A percentile compares a stretch with the other conserved stretches of the same genome.
Conservation (phyloP, 2,888 invertebrate species). For the Leistus spinibarbis region DNA sequence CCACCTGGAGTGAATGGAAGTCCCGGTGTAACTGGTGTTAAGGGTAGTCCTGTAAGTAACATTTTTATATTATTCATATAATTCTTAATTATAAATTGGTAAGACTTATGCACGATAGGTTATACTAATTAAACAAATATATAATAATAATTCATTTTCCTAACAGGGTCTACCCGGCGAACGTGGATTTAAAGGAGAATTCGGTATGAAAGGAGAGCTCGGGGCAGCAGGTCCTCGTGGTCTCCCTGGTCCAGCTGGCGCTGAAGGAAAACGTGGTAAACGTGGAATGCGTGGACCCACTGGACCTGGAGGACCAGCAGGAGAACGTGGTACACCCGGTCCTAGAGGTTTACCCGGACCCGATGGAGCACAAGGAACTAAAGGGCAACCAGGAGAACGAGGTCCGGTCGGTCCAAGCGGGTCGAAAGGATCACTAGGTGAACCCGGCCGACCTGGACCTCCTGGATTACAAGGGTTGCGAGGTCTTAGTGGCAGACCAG, state of each 20-base stretch:
- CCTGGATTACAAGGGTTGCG: slow-evolving; percentile 65
- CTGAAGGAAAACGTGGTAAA: slow-evolving; percentile 83
- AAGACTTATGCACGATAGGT: too few relatives aligned
- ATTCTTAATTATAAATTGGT: too few relatives aligned
- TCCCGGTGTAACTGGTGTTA: slow-evolving; percentile 74
- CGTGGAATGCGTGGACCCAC: slow-evolving; percentile 78
- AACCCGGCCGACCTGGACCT: slow-evolving; percentile 64
- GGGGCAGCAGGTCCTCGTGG: slow-evolving; percentile 78
- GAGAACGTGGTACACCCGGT: slow-evolving; percentile 74
- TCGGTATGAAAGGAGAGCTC: slow-evolving; percentile 75
- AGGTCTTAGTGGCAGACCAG: slow-evolving; percentile 72
- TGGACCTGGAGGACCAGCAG: slow-evolving; percentile 73
- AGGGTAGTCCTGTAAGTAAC: slow-evolving; percentile 71
- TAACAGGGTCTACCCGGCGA: slow-evolving; percentile 76
- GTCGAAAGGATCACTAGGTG: slow-evolving; percentile 66
- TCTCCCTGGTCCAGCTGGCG: slow-evolving; percentile 73
- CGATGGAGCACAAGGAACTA: slow-evolving; percentile 76
- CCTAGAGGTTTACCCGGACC: slow-evolving; percentile 73
- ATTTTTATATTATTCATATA: too few relatives aligned
- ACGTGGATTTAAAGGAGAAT: slow-evolving; percentile 79
- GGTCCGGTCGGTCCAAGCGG: slow-evolving; percentile 71
- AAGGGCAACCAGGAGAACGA: slow-evolving; percentile 76
- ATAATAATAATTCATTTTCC: background rate
- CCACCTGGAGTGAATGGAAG: slow-evolving; percentile 76
- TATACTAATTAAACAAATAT: too few relatives aligned